Percentiles rank a stretch among this genome's conserved stretches.
Conservation (phyloP, 1,140 invertebrate genomes). For the Subanguina moxae region DNA sequence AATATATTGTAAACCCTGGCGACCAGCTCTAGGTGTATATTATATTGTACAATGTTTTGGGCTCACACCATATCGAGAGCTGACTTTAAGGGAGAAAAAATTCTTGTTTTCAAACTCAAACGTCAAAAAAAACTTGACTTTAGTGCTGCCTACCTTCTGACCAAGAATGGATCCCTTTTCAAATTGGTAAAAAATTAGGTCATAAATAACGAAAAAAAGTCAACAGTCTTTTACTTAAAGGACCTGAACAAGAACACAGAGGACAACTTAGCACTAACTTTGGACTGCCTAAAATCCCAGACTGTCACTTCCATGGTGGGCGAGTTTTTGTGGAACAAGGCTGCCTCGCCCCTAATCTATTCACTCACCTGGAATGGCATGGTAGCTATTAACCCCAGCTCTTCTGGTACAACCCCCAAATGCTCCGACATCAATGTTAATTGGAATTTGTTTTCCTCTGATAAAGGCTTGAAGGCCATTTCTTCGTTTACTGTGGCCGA, state of each 20-base stretch:
- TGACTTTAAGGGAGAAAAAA: no score
- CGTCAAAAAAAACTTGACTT: slow-evolving; percentile 19
- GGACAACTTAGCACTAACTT: slow-evolving; percentile 40
- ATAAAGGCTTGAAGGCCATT: slow-evolving; percentile 54
- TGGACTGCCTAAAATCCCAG: slow-evolving; percentile 50
- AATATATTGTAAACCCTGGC: no score
- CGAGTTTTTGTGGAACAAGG: slow-evolving; percentile 56
- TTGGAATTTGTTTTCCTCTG: slow-evolving; percentile 49
- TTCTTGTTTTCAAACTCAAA: no score
- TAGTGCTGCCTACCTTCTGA: slow-evolving; percentile 56
- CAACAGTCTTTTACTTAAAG: no score
- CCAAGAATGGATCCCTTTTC: slow-evolving; percentile 57
- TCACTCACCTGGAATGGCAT: slow-evolving; percentile 57
- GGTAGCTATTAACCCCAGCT: slow-evolving; percentile 42
- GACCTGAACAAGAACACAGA: slow-evolving; percentile 43
- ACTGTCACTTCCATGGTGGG: slow-evolving; percentile 57
- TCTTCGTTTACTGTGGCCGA: slow-evolving; percentile 57
- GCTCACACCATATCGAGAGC: no score
- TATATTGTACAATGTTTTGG: no score
- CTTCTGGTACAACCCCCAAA: slow-evolving; percentile 26
- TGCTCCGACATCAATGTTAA: slow-evolving; percentile 54
- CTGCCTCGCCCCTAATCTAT: slow-evolving; percentile 52
- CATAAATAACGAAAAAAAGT: slow-evolving; percentile 24
- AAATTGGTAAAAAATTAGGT: slow-evolving; percentile 22
- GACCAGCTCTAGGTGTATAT: no score